Evolutionary conservation across 2,113 vertebrate species (phyloP).

Genomic region (Ctenodactylus gundi): DNA sequence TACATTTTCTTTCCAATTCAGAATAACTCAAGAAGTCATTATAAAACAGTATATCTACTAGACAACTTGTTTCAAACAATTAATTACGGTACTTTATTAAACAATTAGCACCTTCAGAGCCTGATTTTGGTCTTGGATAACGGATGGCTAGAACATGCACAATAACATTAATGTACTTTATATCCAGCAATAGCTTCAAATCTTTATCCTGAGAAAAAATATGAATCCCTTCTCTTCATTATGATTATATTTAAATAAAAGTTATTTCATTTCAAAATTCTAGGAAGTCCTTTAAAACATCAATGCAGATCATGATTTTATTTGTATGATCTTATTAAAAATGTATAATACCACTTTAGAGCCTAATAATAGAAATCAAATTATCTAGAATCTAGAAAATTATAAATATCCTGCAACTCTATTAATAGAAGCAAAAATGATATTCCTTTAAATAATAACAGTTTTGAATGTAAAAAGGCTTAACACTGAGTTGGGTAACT

Average conservation of each 20-base stretch:
- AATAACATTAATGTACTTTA: background rate
- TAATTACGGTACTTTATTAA: background rate
- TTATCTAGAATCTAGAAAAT: background rate
- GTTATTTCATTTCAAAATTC: background rate
- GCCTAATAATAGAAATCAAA: background rate
- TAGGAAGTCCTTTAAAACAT: background rate
- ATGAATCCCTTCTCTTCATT: background rate
- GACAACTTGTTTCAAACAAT: background rate
- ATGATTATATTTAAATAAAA: background rate
- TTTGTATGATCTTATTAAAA: conserved; percentile 5
- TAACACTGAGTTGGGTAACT: background rate
- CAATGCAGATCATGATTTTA: conserved; percentile 4
- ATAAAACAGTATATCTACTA: background rate
- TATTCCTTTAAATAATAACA: background rate
- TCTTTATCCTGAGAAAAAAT: background rate
- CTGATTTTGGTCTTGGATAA: background rate
- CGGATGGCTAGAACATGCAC: background rate
- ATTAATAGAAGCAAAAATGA: background rate
- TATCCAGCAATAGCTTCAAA: background rate
- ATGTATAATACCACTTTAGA: background rate
- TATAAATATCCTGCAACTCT: background rate
- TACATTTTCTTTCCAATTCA: background rate
- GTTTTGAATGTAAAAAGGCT: background rate
- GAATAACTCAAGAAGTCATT: background rate
- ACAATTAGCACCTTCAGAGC: background rate